phyloP scores from a whole-genome alignment of 30 jellyfish, hydroid and myxozoan genomes.

The Turritopsis rubra region DNA sequence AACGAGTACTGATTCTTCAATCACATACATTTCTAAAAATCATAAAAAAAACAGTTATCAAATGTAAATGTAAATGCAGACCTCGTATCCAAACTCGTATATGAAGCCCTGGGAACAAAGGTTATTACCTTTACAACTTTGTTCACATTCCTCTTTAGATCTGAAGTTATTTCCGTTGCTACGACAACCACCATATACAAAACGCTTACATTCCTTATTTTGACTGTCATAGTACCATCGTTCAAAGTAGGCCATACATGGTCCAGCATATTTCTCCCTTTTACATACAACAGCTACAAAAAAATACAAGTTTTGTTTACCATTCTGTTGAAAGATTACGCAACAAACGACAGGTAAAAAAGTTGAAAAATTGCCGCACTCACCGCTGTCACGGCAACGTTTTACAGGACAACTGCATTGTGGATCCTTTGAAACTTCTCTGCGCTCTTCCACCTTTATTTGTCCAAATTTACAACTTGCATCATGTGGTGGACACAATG shows the following conservation, averaged over 20 bases:
- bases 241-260: conserved; percentile 57
- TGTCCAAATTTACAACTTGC: conserved; percentile 26
- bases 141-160: conserved; percentile 27
- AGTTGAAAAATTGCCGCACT: background rate
- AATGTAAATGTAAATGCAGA: no score
- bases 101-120: background rate
- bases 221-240: conserved; percentile 41
- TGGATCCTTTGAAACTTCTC: conserved; percentile 28
- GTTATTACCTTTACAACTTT: conserved; percentile 15
- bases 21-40: background rate
- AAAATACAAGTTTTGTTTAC: background rate
- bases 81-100: no score
- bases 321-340: no score
- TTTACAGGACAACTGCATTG: conserved; percentile 33
- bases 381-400: conserved; percentile 28
- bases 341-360: no score
- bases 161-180: conserved; percentile 66
- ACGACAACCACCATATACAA: conserved; percentile 69
- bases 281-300: conserved; percentile 44
- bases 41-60: no score
- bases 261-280: conserved; percentile 46
- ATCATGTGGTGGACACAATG: conserved; percentile 53
- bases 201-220: conserved; percentile 30
- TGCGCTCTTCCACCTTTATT: conserved; percentile 10
- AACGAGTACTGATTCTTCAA: background rate